phyloP scores from a whole-genome alignment of 2,888 invertebrate species.

The Ptycholaimellus sp. region DNA sequence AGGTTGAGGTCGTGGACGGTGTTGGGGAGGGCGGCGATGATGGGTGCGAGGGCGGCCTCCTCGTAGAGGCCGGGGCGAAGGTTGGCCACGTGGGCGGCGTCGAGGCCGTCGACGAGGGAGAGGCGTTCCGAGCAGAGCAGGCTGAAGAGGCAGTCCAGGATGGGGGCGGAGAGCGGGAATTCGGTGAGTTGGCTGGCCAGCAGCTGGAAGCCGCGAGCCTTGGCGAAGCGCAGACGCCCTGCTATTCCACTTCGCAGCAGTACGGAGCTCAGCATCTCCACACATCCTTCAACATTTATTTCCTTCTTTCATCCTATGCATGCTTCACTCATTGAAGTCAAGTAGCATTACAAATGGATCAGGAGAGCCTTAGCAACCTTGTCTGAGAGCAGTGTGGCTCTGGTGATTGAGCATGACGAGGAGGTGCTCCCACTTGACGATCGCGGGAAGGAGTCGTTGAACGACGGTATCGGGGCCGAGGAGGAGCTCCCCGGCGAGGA shows the following conservation, averaged over 20 bases:
- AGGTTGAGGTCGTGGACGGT: constrained; percentile 1
- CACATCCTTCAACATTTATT: not conserved
- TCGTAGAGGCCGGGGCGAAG: constrained; percentile 3
- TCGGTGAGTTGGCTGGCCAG: constrained; percentile 16
- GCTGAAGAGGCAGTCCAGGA: constrained; percentile 6
- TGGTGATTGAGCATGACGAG: constrained; percentile 8
- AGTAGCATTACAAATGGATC: too few species aligned
- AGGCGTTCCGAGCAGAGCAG: constrained; percentile 4
- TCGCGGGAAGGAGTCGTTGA: not conserved
- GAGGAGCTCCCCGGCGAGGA: constrained; percentile 1
- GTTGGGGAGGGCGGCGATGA: constrained; percentile 4
- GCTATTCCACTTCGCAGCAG: constrained; percentile 3
- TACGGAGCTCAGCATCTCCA: constrained; percentile 3
- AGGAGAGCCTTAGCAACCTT: not conserved
- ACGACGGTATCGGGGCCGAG: constrained; percentile 2
- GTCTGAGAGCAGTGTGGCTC: not conserved
- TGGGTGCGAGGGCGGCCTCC: constrained; percentile 2
- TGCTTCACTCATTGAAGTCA: not conserved
- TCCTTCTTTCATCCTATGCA: not conserved
- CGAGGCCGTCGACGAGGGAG: constrained; percentile 5
- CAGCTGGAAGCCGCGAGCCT: constrained; percentile 15
- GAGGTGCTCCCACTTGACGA: constrained; percentile 7
- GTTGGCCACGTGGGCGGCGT: constrained; percentile 2
- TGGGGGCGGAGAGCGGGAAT: constrained; percentile 2
- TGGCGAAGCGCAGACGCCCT: constrained; percentile 9